Base-by-base conservation (phyloP, 2,113 vertebrate species). In the Agelaius tricolor region DNA sequence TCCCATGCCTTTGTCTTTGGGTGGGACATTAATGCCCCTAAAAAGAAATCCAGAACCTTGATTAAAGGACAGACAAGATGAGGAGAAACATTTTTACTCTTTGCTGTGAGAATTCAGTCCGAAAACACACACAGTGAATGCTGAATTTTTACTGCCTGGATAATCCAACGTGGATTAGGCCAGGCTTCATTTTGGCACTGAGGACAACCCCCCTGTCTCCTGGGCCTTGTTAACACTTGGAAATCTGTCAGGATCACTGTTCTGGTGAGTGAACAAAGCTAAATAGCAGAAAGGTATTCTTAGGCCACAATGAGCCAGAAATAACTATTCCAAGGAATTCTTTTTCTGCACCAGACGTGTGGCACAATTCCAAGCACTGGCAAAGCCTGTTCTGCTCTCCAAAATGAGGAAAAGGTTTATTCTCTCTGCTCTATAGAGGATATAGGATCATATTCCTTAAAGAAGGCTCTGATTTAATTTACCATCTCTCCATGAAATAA, bases 201-300 rank as follows among this genome's bases (percentile, higher is more conserved):
- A 75, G 82, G 61, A 52, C 57, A 82, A 77, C 15, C n/a, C n/a
- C 66, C 55, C 46, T 74, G 84, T 93, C 84, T 75, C 93, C 19
- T 1, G 1, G 87, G 94, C 68, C 86, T 95, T 86, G 79, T 89
- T 94, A 95, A 84, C 39, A 4, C 52, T 93, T 89, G 93, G 91
- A 96, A 95, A 90, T 79, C 61, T 91, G 71, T 91, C 90, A 91
- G 81, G 68, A 84, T 65, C 7, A 1, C 44, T 87, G 26, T 49
- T 92, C 47, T 73, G 35, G 73, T 68, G 63, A 78, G 20, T 4
- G 73, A 89, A 72, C 81, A 86, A 63, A 92, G 66, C 87, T 87
- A 87, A 96, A 73, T 41, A 94, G 69, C 84, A 95, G 87, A 84
- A 94, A 93, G 81, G 83, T 86, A 81, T 94, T 92, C 83, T 65